Evolutionary conservation across 2,888 invertebrate genomes (phyloP).

Genomic region (Tolmerus cingulatus): DNA sequence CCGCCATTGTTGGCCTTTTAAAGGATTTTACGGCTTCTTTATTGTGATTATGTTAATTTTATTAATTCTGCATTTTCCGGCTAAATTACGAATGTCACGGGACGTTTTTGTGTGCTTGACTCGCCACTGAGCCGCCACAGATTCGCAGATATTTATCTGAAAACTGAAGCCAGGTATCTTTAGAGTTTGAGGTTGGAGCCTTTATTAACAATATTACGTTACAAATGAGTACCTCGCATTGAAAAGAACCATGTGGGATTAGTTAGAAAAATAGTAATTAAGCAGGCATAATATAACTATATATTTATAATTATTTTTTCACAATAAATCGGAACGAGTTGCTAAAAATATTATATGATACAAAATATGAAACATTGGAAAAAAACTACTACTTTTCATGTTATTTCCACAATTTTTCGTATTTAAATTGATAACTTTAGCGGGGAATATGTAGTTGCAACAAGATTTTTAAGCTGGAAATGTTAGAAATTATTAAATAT

Average conservation of each 20-base stretch:
- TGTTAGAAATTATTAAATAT: too few relatives aligned
- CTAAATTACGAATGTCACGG: slow-evolving; percentile 15
- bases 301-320: too few relatives aligned
- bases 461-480: too few relatives aligned
- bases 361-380: too few relatives aligned
- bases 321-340: too few relatives aligned
- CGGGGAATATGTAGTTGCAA: too few relatives aligned
- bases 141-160: neutral
- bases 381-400: too few relatives aligned
- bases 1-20: slow-evolving; percentile 33
- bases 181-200: neutral
- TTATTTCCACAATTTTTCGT: too few relatives aligned
- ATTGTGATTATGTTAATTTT: slow-evolving; percentile 44
- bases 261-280: neutral
- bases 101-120: neutral
- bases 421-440: too few relatives aligned
- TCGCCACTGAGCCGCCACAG: neutral
- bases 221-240: neutral
- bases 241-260: neutral
- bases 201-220: neutral
- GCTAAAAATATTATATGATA: too few relatives aligned
- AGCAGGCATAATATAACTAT: neutral
- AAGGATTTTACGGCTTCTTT: slow-evolving; percentile 40
- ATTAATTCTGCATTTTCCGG: slow-evolving; percentile 36
- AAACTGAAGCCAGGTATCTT: neutral